Base-by-base conservation (phyloP, 2,113 vertebrate genomes). In the Ahaetulla prasina region DNA sequence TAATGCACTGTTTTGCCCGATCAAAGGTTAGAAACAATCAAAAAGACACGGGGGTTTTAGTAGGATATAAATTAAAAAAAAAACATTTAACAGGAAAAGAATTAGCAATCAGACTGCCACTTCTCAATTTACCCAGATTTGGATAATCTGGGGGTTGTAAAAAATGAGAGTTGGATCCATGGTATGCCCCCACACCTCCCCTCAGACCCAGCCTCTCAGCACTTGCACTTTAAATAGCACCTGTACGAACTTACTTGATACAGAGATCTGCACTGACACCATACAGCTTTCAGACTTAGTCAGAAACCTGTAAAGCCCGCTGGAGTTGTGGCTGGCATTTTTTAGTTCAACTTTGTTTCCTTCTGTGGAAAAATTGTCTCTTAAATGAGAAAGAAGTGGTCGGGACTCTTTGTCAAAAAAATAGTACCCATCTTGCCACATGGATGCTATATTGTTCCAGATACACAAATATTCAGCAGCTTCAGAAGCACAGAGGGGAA, bases 391-490 rank as follows among this genome's bases (percentile, higher is more conserved):
- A 10, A 50, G 11, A 8, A 60, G 1, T 11, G 11, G 0, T 3
- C 2, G 0, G 18, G 85, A 92, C 10, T 7, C 27, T 57, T 12
- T 11, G 0, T 2, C 0, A 14, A 3, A 25, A 92, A 89, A 85
- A 0, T 85, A 22, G 52, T 68, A 89, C 0, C 0, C 2, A 0
- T 3, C 2, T 0, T 50, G 4, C 91, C 91, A 92, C 0, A 1
- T 0, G 1, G 18, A 85, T 2, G 2, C 22, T 7, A 3, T 2
- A 2, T 12, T 49, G 23, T 55, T 89, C 91, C 91, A 92, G 1
- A 92, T 2, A 4, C 43, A 89, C 1, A 85, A 0, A 4, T 89
- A 68, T 0, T 0, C 0, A 8, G 35, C 0, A 0, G 1, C 4
- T 60, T 9, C 3, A 45, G 35, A 14, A 27, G 2, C 11, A 23